Evolutionary conservation across 2,113 vertebrate species (phyloP).

Genomic region (pig (Sus scrofa)): T2T-Sscrofa CM000812.6:286142001-286142500

Average conservation of each 20-base stretch:
- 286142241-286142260: not conserved
- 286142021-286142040: no score
- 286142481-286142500: fast-evolving
- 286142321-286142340: no score
- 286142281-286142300: no score
- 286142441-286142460: not conserved
- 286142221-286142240: not conserved
- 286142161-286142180: no score
- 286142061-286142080: no score
- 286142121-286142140: no score
- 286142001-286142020: no score
- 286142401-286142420: not conserved
- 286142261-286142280: not conserved
- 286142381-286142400: not conserved
- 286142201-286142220: not conserved
- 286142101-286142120: no score
- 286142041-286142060: no score
- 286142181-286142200: not conserved
- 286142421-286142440: not conserved
- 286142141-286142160: no score
- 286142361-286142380: not conserved
- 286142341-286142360: not conserved
- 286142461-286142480: not conserved
- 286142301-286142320: not conserved
- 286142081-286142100: no score